Percentiles rank a stretch among this genome's conserved stretches.
phyloP scores from a whole-genome alignment of 2,797 vertebrate genomes.

The Salmo trutta region DNA sequence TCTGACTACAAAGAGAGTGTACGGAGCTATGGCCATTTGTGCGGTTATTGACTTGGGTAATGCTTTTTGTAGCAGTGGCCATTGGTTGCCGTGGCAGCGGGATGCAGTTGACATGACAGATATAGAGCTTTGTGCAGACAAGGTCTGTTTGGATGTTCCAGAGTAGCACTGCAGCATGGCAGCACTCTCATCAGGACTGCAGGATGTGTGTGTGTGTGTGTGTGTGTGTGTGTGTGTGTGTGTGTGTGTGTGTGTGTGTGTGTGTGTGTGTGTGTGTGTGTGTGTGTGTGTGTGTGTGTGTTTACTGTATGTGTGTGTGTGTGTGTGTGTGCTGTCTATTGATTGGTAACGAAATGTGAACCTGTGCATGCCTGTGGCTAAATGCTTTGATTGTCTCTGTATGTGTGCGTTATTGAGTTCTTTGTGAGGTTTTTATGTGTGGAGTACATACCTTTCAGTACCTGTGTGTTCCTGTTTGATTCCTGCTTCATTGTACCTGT shows the following conservation, averaged over 20 bases:
- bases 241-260: conserved; percentile 38
- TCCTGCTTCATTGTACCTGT: background rate
- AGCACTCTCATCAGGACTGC: conserved; percentile 17
- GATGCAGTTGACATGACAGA: conserved; percentile 36
- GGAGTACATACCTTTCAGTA: no score
- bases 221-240: conserved; percentile 26
- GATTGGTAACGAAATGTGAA: no score
- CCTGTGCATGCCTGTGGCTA: background rate
- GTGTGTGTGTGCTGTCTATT: background rate
- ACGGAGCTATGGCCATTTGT: background rate
- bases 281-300: conserved; percentile 34
- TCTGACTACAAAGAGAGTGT: conserved; percentile 28
- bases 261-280: conserved; percentile 39
- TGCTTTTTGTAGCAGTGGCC: conserved; percentile 30
- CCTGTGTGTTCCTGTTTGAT: background rate
- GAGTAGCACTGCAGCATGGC: conserved; percentile 66
- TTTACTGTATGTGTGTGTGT: conserved; percentile 19
- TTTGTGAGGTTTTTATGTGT: background rate
- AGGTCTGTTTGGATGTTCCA: conserved; percentile 59
- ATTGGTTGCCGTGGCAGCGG: conserved; percentile 27
- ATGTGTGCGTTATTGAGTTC: conserved; percentile 1
- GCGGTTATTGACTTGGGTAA: background rate
- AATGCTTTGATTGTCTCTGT: conserved; percentile 3
- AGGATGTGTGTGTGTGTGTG: conserved; percentile 35
- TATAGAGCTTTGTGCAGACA: conserved; percentile 43